Conservation (phyloP, 2,888 invertebrate species). For the Pedicia rivosa region DNA sequence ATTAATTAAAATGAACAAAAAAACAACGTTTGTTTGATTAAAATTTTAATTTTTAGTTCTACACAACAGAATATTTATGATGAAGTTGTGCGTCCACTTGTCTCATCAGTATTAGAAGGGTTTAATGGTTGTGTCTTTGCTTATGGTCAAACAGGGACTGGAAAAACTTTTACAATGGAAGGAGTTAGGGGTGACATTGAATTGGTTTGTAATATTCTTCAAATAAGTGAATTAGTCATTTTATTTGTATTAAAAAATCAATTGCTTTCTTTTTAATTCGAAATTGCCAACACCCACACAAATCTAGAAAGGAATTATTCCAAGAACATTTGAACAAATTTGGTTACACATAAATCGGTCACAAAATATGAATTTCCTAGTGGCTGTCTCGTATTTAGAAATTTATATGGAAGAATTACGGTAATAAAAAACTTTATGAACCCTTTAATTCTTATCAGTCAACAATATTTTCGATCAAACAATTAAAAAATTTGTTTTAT, state of each 20-base stretch:
- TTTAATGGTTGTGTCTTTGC: conserved; percentile 99
- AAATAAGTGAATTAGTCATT: too few relatives aligned
- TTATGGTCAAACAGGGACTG: conserved; percentile 98
- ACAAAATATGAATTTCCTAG: conserved; percentile 86
- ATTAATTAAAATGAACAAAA: background rate
- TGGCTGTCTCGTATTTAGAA: conserved; percentile 92
- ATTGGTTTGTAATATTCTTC: conserved; percentile 14
- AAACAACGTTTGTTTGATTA: background rate
- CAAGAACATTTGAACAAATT: conserved; percentile 93
- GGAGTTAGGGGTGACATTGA: conserved; percentile 49
- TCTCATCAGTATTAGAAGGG: conserved; percentile 89
- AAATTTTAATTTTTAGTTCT: conserved; percentile 36
- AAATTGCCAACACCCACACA: too few relatives aligned
- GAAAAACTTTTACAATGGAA: conserved; percentile 57
- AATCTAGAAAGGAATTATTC: conserved; percentile 66
- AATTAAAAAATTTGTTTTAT: too few relatives aligned
- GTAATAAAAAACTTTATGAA: too few relatives aligned
- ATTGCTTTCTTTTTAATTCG: background rate
- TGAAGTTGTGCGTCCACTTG: conserved; percentile 87
- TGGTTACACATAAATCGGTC: conserved; percentile 87
- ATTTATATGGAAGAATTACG: conserved; percentile 88
- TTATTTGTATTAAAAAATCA: too few relatives aligned
- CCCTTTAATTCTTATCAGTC: too few relatives aligned
- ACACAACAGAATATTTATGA: conserved; percentile 88
- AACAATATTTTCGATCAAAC: too few relatives aligned